Conservation (phyloP, 1,140 invertebrate genomes). For the Drosophila repletoides region DNA sequence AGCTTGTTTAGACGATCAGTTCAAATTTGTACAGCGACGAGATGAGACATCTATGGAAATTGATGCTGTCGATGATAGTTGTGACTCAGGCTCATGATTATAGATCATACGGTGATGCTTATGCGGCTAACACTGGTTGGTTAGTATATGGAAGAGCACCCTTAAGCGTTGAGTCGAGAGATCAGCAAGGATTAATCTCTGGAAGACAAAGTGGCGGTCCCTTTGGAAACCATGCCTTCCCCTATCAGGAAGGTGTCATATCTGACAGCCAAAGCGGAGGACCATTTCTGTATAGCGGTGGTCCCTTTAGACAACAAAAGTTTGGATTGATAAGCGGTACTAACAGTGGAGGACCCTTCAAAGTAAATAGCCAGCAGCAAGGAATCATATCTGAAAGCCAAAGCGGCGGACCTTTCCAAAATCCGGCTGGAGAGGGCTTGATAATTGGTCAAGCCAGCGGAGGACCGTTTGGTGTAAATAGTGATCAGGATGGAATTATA, state of each 20-base stretch:
- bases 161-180: too few species aligned
- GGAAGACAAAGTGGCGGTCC: not conserved
- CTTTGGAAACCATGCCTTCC: not conserved
- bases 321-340: not conserved
- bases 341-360: not conserved
- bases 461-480: not conserved
- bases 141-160: too few species aligned
- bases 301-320: not conserved
- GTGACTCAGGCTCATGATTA: not conserved
- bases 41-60: constrained; percentile 14
- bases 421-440: not conserved
- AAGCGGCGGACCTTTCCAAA: not conserved
- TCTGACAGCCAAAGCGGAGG: too few species aligned
- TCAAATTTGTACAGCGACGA: not conserved
- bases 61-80: not conserved
- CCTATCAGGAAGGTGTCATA: too few species aligned
- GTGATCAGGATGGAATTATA: not conserved
- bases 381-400: not conserved
- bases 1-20: constrained; percentile 11
- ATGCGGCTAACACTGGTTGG: too few species aligned
- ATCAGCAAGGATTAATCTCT: too few species aligned
- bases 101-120: not conserved
- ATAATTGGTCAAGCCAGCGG: not conserved
- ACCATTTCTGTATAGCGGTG: not conserved
- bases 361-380: not conserved